Evolutionary conservation across 2,113 vertebrate genomes (phyloP), one percentile per base, ranked within the genome.

Genomic region (Rhea pennata): DNA sequence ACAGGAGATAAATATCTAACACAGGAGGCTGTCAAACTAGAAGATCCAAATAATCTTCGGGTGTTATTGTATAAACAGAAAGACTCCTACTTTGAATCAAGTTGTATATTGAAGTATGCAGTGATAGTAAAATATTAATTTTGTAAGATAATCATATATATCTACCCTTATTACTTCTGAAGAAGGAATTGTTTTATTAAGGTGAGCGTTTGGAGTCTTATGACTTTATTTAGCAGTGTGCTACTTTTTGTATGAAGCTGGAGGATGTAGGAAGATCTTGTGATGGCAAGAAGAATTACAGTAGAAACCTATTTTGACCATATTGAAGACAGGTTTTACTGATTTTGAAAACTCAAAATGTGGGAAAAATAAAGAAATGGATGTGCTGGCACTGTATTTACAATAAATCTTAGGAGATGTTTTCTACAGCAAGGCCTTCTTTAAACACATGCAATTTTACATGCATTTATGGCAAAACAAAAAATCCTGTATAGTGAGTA

Each of bases 1-100:
- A n/a, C 44, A 8, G 8, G 48, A 82, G 24, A 44, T 12, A 7
- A 4, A 5, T 36, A 42, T 1, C 74, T 10, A 12, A 1, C 2
- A 33, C 70, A 22, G 42, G 40, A 61, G 27, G 22, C 21, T 83
- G 24, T 90, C n/a, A 12, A 27, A 1, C 1, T 19, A 67, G 46
- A 74, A 74, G 42, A 61, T 58, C 51, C 39, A 76, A 29, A 62
- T 76, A 40, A 59, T 23, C 17, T 56, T 72, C 15, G 19, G 31
- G 8, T 36, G 7, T 86, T 83, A 20, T n/a, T 88, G 31, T 71
- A 54, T 73, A 75, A 86, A 58, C 22, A 70, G 58, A 56, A 33
- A 23, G 3, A 23, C 7, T 74, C 1, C 2, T 44, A 24, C 8
- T 69, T 89, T 86, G 72, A 61, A 73, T 19, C 6, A 79, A 76